phyloP scores from a whole-genome alignment of 2,113 vertebrate genomes.

The Seriola quinqueradiata region DNA sequence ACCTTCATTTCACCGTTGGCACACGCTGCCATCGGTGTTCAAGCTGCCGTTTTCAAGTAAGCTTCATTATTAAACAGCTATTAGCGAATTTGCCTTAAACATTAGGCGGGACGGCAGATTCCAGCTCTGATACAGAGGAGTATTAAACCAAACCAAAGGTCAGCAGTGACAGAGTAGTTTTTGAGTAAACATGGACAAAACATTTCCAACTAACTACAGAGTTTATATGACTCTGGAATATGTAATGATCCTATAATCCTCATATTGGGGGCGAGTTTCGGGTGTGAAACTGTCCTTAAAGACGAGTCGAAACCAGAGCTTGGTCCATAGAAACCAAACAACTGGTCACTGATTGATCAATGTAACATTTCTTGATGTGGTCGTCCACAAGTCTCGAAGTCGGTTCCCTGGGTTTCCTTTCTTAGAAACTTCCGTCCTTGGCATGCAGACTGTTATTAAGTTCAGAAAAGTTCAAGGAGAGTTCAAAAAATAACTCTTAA shows the following conservation, averaged over 20 bases:
- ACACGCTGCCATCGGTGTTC: slow-evolving; percentile 9
- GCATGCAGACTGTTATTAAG: neutral
- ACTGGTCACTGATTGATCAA: neutral
- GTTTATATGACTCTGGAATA: slow-evolving; percentile 5
- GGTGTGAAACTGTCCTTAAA: slow-evolving; percentile 2
- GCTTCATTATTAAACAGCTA: slow-evolving; percentile 32
- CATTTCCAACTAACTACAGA: slow-evolving; percentile 3
- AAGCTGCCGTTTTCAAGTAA: slow-evolving; percentile 64
- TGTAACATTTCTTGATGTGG: neutral
- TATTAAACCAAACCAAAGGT: slow-evolving; percentile 28
- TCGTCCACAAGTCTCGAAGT: neutral
- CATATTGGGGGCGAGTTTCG: neutral
- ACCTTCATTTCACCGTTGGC: slow-evolving; percentile 30
- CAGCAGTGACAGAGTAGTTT: neutral
- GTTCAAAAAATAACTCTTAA: slow-evolving; percentile 13
- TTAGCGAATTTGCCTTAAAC: slow-evolving; percentile 37
- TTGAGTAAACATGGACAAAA: slow-evolving; percentile 19
- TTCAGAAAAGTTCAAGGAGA: slow-evolving; percentile 8
- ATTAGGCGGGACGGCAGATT: slow-evolving; percentile 35
- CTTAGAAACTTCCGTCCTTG: slow-evolving; percentile 15
- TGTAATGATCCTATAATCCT: neutral
- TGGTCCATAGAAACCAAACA: neutral
- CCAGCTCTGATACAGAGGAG: slow-evolving; percentile 84
- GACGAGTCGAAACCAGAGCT: neutral
- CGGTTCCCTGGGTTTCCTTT: slow-evolving; percentile 2